phyloP scores from a whole-genome alignment of 1,140 invertebrate genomes.

The Paraescarpia echinospica region DNA sequence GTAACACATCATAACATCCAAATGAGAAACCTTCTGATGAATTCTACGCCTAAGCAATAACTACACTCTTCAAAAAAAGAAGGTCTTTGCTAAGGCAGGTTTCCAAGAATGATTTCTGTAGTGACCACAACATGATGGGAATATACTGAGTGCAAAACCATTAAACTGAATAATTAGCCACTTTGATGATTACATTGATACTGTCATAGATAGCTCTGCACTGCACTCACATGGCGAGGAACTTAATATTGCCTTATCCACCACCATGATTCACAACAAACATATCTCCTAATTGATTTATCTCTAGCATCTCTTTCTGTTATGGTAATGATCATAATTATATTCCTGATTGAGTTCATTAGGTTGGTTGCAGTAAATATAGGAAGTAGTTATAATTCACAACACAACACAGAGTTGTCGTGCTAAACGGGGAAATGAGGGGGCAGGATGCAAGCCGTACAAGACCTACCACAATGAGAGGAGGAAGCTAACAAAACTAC shows the following conservation, averaged over 20 bases:
- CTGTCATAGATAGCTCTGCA: background rate
- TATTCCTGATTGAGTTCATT: no score
- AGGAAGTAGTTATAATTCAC: no score
- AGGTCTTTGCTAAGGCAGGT: background rate
- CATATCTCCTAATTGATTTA: no score
- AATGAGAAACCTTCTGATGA: background rate
- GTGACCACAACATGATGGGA: background rate
- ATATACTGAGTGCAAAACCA: background rate
- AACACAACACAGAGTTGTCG: no score
- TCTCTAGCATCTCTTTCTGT: no score
- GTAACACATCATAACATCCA: background rate
- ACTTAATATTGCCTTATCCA: background rate
- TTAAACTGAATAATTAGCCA: background rate
- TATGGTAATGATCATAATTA: no score
- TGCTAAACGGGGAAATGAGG: no score
- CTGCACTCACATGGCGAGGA: background rate
- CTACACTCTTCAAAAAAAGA: background rate
- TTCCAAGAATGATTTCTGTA: background rate
- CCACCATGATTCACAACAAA: no score
- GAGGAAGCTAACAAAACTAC: no score
- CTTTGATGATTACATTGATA: background rate
- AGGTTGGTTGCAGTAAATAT: no score
- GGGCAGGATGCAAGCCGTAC: no score
- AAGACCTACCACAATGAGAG: no score
- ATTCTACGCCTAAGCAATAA: background rate